Evolutionary conservation across 2,113 vertebrate species (phyloP), one percentile per base, ranked within the genome.

Genomic region (Scytalopus superciliaris): DNA sequence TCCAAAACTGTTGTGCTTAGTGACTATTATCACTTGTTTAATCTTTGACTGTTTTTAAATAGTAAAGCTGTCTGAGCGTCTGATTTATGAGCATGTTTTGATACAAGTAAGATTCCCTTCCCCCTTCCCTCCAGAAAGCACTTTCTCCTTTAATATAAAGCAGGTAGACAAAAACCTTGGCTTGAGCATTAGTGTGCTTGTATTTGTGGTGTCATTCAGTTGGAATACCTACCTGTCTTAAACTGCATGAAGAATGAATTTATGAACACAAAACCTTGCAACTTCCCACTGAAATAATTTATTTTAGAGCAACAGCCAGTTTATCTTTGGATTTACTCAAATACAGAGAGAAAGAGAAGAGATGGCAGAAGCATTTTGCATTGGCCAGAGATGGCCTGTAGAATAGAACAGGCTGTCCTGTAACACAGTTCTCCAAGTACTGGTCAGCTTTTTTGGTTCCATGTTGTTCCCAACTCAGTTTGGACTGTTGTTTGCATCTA

Each of bases 11-110:
- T 53, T 91, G 44, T 92, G 68, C 45, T 93, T 64, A 35, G 42
- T 62, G 64, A 66, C 55, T 76, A 76, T 89, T 96, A 94, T 95
- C 82, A 39, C 27, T 78, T 84, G 56, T 89, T 97, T 96, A 90
- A 96, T 96, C 94, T 96, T 84, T 66, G 39, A 15, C 62, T 86
- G 25, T 40, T 87, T 89, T 84, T 39, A 95, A 90, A 39, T 78
- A 96, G 89, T 95, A 88, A 97, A 98, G 69, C 79, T 77, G 96
- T 96, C 91, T 95, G 90, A 80, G 15, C 47, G 80, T 89, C 93
- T 97, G 96, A 97, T 86, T 84, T 93, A 89, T 90, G 55, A 90
- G 47, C 66, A 53, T 97, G 91, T 89, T 97, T 96, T 96, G 63
- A 83, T 87, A 75, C 55, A 94, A 81, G 49, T 75, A 87, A 95